Evolutionary conservation across 2,797 vertebrate genomes (phyloP).

Genomic region (Acanthurus tractus): DNA sequence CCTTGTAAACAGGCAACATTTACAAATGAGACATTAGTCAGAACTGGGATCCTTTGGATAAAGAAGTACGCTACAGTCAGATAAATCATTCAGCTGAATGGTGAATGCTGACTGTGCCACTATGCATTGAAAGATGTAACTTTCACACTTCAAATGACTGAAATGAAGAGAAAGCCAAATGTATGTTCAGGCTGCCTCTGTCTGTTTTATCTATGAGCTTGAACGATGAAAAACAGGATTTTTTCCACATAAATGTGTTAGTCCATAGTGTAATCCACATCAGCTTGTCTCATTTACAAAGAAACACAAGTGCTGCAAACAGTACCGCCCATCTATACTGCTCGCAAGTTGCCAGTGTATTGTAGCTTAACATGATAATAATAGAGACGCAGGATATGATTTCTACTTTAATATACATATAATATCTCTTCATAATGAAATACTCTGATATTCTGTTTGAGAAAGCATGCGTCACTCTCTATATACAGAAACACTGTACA

Average conservation of each 20-base stretch:
- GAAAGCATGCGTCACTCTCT: conserved; percentile 80
- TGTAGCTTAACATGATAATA: conserved; percentile 44
- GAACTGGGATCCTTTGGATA: conserved; percentile 32
- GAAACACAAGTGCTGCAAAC: conserved; percentile 38
- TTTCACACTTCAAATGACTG: conserved; percentile 23
- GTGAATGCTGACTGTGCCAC: conserved; percentile 3
- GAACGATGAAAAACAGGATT: conserved; percentile 23
- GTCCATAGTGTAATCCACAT: conserved; percentile 22
- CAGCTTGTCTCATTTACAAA: conserved; percentile 38
- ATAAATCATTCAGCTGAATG: background rate
- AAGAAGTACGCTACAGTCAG: conserved; percentile 30
- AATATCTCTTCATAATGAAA: conserved; percentile 74
- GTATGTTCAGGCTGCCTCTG: conserved; percentile 9
- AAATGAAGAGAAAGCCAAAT: conserved; percentile 1
- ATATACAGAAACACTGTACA: conserved; percentile 84
- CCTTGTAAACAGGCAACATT: conserved; percentile 68
- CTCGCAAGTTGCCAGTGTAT: conserved; percentile 50
- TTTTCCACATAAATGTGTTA: conserved; percentile 7
- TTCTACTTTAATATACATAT: conserved; percentile 53
- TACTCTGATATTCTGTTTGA: conserved; percentile 77
- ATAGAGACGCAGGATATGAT: conserved; percentile 62
- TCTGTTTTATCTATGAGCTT: conserved; percentile 21
- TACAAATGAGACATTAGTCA: conserved; percentile 20
- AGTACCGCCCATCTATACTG: conserved; percentile 34
- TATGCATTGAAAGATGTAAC: conserved; percentile 20